Conservation (phyloP, 2,888 invertebrate species). For the Drosophila colorata region DNA sequence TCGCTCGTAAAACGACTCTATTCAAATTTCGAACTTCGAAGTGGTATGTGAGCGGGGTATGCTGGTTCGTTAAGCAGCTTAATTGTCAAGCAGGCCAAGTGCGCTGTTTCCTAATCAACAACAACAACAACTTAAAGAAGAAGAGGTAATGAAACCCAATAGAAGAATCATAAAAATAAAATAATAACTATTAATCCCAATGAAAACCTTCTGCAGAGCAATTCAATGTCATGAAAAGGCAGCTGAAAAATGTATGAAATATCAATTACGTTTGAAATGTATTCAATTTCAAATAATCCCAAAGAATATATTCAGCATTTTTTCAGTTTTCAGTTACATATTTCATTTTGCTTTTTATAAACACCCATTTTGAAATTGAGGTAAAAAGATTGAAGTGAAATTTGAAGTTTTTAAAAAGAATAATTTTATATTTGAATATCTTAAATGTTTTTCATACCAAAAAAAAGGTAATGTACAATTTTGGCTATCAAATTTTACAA, state of each 20-base stretch:
- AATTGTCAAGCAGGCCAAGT: slow-evolving; percentile 59
- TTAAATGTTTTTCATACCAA: too few species aligned
- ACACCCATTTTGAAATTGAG: background rate
- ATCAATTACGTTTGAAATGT: slow-evolving; percentile 5
- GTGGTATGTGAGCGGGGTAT: slow-evolving; percentile 19
- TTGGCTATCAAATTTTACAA: too few species aligned
- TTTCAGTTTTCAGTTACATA: background rate
- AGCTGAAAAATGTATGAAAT: background rate
- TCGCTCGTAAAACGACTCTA: slow-evolving; percentile 47
- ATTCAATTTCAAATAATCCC: slow-evolving; percentile 3
- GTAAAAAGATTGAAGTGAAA: background rate
- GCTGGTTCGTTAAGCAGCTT: slow-evolving; percentile 66
- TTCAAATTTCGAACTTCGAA: slow-evolving; percentile 45
- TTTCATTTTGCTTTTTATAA: too few species aligned
- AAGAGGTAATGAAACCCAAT: slow-evolving; percentile 11
- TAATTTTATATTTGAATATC: too few species aligned
- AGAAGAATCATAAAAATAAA: slow-evolving; percentile 16
- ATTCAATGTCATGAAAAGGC: slow-evolving; percentile 13
- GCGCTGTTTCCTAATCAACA: slow-evolving; percentile 30
- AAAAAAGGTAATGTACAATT: too few species aligned
- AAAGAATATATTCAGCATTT: background rate
- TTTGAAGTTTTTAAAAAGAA: background rate
- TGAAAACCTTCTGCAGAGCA: slow-evolving; percentile 2
- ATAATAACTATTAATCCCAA: slow-evolving; percentile 1
- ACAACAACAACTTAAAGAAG: slow-evolving; percentile 14